Conservation (phyloP, 1,140 invertebrate genomes). For the Pseudomyrmex sp. region DNA sequence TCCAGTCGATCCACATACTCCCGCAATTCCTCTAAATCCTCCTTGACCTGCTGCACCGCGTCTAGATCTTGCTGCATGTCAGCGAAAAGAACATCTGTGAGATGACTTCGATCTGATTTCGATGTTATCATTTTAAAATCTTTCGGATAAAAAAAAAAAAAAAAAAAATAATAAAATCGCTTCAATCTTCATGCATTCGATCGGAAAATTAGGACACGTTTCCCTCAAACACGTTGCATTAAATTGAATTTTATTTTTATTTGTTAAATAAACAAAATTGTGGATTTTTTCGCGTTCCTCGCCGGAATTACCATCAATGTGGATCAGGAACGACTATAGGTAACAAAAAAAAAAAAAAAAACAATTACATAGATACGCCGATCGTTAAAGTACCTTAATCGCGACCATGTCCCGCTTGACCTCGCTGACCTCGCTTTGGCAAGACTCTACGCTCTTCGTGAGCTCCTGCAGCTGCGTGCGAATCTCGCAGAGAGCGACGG, state of each 20-base stretch:
- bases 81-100: constrained; percentile 38
- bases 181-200: not conserved
- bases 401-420: constrained; percentile 97
- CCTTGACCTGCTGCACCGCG: constrained; percentile 96
- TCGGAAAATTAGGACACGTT: too few species aligned
- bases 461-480: constrained; percentile 95
- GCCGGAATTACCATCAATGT: not conserved
- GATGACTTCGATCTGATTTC: too few species aligned
- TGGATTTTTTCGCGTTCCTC: not conserved
- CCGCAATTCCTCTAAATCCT: constrained; percentile 96
- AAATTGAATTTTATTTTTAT: not conserved
- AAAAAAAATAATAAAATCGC: not conserved
- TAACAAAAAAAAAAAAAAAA: not conserved
- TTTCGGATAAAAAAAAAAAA: not conserved
- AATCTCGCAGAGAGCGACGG: constrained; percentile 95
- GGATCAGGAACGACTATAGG: not conserved
- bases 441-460: constrained; percentile 96
- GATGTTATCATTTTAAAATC: not conserved
- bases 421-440: constrained; percentile 95
- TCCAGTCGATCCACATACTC: constrained; percentile 96
- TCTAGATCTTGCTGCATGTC: constrained; percentile 91
- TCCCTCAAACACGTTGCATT: not conserved
- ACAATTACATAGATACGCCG: not conserved
- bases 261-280: not conserved
- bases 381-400: constrained; percentile 88